phyloP scores from a whole-genome alignment of 2,888 invertebrate species.

The Tiphia femorata region DNA sequence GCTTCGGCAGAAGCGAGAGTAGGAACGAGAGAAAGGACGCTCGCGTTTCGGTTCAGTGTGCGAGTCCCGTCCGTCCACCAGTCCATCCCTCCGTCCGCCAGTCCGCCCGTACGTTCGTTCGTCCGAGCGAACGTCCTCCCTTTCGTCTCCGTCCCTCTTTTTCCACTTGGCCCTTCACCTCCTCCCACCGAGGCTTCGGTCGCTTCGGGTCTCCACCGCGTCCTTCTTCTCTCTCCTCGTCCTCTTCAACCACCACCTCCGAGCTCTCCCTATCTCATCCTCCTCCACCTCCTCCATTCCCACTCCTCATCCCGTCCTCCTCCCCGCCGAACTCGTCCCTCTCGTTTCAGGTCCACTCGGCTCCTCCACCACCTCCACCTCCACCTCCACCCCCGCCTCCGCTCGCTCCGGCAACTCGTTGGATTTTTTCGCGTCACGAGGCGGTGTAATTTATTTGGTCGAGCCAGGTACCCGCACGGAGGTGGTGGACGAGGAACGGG shows the following conservation, averaged over 20 bases:
- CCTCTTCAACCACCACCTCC: slow-evolving; percentile 28
- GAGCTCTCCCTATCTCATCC: no score
- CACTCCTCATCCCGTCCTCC: slow-evolving; percentile 22
- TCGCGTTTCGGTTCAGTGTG: no score
- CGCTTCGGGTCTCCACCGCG: no score
- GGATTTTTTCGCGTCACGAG: slow-evolving; percentile 68
- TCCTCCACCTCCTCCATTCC: slow-evolving; percentile 11
- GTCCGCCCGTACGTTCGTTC: slow-evolving; percentile 21
- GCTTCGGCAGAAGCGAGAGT: no score
- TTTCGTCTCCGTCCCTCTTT: slow-evolving; percentile 20
- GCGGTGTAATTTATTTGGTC: slow-evolving; percentile 66
- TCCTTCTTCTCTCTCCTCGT: slow-evolving; percentile 21
- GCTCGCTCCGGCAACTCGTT: slow-evolving; percentile 55
- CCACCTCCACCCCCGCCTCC: slow-evolving; percentile 7
- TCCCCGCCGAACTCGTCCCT: slow-evolving; percentile 4
- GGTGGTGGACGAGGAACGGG: slow-evolving; percentile 37
- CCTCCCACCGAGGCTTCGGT: no score
- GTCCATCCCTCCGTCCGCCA: slow-evolving; percentile 13
- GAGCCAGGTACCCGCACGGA: slow-evolving; percentile 50
- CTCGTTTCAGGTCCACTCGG: neutral
- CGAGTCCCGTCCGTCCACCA: no score
- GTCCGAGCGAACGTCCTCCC: slow-evolving; percentile 10
- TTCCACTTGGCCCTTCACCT: slow-evolving; percentile 18
- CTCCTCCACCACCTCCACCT: slow-evolving; percentile 4
- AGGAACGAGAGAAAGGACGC: no score